These are phyloP conservation scores for Diadema setosum DNA, from an alignment of 35 echinoderm and acorn worm genomes.

Conservation along the genomic window DNA sequence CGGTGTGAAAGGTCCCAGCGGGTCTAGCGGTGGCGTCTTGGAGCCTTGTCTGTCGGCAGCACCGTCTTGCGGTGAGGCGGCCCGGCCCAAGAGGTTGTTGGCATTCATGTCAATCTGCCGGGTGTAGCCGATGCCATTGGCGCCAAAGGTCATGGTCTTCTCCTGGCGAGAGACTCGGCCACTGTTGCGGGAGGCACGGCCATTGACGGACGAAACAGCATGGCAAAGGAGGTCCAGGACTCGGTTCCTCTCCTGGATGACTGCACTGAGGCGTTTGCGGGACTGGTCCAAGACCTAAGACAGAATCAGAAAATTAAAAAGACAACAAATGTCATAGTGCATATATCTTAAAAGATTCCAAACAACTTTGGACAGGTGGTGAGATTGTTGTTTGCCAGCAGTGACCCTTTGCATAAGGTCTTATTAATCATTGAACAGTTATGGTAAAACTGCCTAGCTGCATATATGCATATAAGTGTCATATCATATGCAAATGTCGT, in stretches of 20 bases:
- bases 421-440: no score
- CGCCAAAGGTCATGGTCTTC: slow-evolving; percentile 82
- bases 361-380: no score
- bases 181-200: slow-evolving; percentile 79
- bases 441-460: no score
- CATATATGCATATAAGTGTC: no score
- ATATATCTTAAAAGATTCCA: no score
- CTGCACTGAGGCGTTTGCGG: slow-evolving; percentile 79
- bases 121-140: slow-evolving; percentile 86
- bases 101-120: slow-evolving; percentile 76
- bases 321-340: no score
- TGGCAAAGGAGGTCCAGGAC: slow-evolving; percentile 97
- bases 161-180: slow-evolving; percentile 59
- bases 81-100: background rate
- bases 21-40: slow-evolving; percentile 54
- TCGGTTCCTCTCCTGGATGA: slow-evolving; percentile 92
- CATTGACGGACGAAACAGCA: slow-evolving; percentile 87
- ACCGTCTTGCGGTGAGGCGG: slow-evolving; percentile 7
- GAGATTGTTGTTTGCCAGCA: no score
- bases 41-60: background rate
- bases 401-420: no score
- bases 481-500: no score
- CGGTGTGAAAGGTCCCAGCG: slow-evolving; percentile 88
- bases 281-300: slow-evolving; percentile 79
- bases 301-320: slow-evolving; percentile 32